Conservation (phyloP, 2,113 vertebrate genomes). For the Chinchilla lanigera region DNA sequence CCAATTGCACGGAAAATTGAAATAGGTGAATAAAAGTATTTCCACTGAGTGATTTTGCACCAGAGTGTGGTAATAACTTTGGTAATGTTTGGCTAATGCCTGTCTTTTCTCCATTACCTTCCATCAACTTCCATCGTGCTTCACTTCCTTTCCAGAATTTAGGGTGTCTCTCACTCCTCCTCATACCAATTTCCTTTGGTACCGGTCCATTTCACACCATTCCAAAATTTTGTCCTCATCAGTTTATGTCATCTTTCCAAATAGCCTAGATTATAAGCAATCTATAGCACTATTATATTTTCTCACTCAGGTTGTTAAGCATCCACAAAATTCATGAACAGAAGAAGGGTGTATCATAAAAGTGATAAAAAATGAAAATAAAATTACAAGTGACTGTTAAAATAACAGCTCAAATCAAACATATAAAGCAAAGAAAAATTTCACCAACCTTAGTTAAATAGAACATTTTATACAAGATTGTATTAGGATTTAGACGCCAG, state of each 20-base stretch:
- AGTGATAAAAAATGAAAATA: background rate
- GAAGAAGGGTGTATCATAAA: background rate
- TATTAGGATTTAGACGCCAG: background rate
- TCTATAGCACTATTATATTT: background rate
- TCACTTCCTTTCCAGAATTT: constrained; percentile 49
- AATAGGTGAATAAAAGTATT: constrained; percentile 67
- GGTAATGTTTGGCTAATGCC: constrained; percentile 73
- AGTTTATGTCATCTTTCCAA: constrained; percentile 34
- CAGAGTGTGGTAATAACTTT: constrained; percentile 70
- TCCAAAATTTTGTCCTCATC: constrained; percentile 50
- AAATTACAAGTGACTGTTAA: background rate
- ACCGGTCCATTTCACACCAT: constrained; percentile 59
- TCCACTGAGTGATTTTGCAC: constrained; percentile 53
- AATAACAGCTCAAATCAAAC: constrained; percentile 43
- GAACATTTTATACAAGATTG: constrained; percentile 15
- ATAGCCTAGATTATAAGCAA: background rate
- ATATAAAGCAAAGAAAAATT: background rate
- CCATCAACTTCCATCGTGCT: constrained; percentile 73
- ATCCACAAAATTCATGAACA: constrained; percentile 1
- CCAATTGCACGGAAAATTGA: constrained; percentile 78
- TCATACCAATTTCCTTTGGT: constrained; percentile 20
- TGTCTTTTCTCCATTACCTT: constrained; percentile 77
- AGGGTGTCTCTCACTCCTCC: background rate
- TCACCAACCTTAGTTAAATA: background rate
- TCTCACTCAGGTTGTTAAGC: background rate